These are phyloP conservation scores for Gibbula magus DNA, from an alignment of 2,888 invertebrate genomes.

Conservation along the genomic window DNA sequence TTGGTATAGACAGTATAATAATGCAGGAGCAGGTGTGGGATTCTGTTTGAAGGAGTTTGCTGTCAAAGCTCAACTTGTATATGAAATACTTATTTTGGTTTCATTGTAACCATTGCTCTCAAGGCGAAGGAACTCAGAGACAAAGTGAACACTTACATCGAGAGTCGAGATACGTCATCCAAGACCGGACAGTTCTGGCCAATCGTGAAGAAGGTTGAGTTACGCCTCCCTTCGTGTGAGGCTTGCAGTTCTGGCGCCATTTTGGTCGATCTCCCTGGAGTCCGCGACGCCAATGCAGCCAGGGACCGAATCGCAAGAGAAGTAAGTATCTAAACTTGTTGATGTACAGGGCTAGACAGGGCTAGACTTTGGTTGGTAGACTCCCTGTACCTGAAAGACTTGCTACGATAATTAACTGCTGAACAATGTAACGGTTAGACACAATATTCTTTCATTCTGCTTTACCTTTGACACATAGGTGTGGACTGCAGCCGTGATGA, in stretches of 20 bases:
- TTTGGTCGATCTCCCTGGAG: slow-evolving; percentile 64
- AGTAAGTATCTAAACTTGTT: slow-evolving; percentile 39
- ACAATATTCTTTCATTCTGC: no score
- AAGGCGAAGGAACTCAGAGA: slow-evolving; percentile 53
- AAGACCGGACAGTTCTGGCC: slow-evolving; percentile 65
- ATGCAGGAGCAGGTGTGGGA: no score
- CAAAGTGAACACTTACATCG: slow-evolving; percentile 57
- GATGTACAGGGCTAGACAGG: background rate
- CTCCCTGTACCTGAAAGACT: no score
- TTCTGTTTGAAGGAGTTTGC: no score
- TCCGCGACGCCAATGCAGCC: slow-evolving; percentile 66
- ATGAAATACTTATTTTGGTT: background rate
- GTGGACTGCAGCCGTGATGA: no score
- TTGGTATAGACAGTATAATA: no score
- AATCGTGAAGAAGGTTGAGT: slow-evolving; percentile 59
- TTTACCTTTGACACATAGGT: no score
- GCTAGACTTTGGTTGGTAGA: background rate
- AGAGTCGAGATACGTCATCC: slow-evolving; percentile 50
- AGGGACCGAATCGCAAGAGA: slow-evolving; percentile 64
- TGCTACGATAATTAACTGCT: no score
- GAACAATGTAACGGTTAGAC: no score
- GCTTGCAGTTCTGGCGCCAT: slow-evolving; percentile 59
- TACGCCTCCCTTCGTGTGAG: slow-evolving; percentile 59
- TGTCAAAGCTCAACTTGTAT: no score
- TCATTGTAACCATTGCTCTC: slow-evolving; percentile 15